Evolutionary conservation across 2,888 invertebrate species (phyloP).

Genomic region (Sialis lutaria): DNA sequence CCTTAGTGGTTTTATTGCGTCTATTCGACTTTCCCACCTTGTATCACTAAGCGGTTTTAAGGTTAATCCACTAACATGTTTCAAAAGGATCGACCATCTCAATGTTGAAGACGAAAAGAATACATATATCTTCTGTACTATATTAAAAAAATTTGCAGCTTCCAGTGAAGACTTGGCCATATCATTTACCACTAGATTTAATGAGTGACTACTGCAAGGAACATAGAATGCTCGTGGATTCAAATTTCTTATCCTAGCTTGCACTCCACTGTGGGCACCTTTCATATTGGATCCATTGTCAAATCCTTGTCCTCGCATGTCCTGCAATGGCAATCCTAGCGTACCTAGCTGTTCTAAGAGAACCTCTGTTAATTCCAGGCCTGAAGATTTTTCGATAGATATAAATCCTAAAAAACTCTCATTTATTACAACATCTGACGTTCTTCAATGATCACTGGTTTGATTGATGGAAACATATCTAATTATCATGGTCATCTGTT

Average conservation of each 20-base stretch:
- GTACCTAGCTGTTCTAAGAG: constrained; percentile 6
- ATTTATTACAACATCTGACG: neutral
- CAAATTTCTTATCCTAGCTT: too few species aligned
- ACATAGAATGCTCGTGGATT: too few species aligned
- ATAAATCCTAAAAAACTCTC: neutral
- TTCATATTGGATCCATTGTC: constrained; percentile 12
- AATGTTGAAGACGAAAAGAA: constrained; percentile 13
- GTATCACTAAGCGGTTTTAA: too few species aligned
- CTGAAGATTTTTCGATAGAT: constrained; percentile 6
- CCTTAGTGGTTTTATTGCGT: constrained; percentile 10
- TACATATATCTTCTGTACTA: constrained; percentile 13
- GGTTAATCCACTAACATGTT: constrained; percentile 8
- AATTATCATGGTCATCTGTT: too few species aligned
- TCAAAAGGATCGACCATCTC: constrained; percentile 11
- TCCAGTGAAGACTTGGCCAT: constrained; percentile 8
- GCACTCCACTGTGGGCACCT: constrained; percentile 11
- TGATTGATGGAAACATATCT: too few species aligned
- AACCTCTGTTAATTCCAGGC: constrained; percentile 6
- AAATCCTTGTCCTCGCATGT: constrained; percentile 10
- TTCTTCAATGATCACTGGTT: too few species aligned
- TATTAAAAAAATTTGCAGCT: constrained; percentile 11
- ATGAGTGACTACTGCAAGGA: too few species aligned
- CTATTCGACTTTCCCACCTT: constrained; percentile 11
- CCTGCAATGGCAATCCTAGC: constrained; percentile 3
- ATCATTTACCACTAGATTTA: too few species aligned